Evolutionary conservation across 1,140 invertebrate genomes (phyloP).

Genomic region (Panagrolaimus sp.): DNA sequence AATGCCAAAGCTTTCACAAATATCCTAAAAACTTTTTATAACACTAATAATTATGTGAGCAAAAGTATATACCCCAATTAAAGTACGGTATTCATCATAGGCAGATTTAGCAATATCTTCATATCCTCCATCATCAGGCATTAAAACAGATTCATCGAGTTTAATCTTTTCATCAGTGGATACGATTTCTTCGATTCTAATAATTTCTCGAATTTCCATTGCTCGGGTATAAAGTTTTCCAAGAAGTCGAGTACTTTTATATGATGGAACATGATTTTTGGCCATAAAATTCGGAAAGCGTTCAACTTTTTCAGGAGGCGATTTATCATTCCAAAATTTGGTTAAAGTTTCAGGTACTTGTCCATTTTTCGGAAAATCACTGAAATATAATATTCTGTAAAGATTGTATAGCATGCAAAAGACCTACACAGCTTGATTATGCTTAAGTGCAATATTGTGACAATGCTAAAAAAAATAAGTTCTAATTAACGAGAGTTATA

Average conservation of each 20-base stretch:
- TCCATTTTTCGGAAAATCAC: conserved; percentile 60
- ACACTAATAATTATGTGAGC: neutral
- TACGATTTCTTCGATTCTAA: conserved; percentile 4
- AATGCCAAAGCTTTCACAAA: conserved; percentile 7
- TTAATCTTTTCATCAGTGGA: neutral
- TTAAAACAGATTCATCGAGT: neutral
- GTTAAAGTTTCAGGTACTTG: conserved; percentile 26
- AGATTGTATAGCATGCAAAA: no score
- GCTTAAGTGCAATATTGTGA: conserved; percentile 32
- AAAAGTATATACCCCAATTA: neutral
- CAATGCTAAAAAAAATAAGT: no score
- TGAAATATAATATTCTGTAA: no score
- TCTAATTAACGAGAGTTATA: no score
- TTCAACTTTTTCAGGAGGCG: conserved; percentile 10
- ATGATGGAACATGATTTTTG: neutral
- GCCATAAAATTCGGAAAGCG: conserved; percentile 17
- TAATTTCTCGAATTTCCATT: conserved; percentile 2
- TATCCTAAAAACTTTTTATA: conserved; percentile 24
- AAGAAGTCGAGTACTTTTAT: conserved; percentile 49
- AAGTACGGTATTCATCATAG: neutral
- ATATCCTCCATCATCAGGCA: neutral
- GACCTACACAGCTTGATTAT: conserved; percentile 49
- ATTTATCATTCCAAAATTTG: conserved; percentile 29
- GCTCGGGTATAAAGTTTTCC: conserved; percentile 50
- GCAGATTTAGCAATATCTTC: neutral